A percentile compares a stretch with the other conserved stretches of the same genome.
Conservation (phyloP, 1,140 invertebrate genomes). For the Monomorium pharaonis region DNA sequence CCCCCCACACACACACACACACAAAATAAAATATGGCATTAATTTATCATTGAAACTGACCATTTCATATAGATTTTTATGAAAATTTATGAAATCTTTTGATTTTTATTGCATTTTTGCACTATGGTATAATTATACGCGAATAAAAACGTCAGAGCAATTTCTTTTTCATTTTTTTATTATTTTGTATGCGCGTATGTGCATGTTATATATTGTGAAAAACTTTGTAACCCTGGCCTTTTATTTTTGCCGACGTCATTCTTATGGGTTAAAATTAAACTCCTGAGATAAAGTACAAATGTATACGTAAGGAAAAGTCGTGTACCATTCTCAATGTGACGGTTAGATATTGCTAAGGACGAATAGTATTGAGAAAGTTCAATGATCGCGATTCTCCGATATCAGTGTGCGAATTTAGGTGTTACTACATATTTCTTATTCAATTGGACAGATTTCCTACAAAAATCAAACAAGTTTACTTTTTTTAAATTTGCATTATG, state of each 20-base stretch:
- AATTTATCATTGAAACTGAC: neutral
- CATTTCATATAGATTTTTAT: neutral
- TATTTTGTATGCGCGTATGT: neutral
- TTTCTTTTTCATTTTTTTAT: neutral
- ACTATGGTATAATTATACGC: neutral
- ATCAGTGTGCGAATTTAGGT: constrained; percentile 38
- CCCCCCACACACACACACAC: no score
- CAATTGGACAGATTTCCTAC: no score
- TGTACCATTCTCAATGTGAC: neutral
- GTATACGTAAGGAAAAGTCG: neutral
- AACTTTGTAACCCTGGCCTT: neutral
- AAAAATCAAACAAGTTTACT: no score
- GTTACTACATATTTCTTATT: constrained; percentile 20
- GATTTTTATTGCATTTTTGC: neutral
- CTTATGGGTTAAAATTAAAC: constrained; percentile 21
- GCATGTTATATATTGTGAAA: neutral
- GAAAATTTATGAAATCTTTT: neutral
- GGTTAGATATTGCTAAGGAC: constrained; percentile 53
- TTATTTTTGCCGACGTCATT: neutral
- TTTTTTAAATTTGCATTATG: no score
- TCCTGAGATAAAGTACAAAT: constrained; percentile 32
- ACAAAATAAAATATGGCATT: no score
- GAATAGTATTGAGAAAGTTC: constrained; percentile 57
- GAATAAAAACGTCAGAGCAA: neutral
- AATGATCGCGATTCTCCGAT: constrained; percentile 61